Conservation (phyloP, 2,888 invertebrate genomes). For the Eurois occulta region DNA sequence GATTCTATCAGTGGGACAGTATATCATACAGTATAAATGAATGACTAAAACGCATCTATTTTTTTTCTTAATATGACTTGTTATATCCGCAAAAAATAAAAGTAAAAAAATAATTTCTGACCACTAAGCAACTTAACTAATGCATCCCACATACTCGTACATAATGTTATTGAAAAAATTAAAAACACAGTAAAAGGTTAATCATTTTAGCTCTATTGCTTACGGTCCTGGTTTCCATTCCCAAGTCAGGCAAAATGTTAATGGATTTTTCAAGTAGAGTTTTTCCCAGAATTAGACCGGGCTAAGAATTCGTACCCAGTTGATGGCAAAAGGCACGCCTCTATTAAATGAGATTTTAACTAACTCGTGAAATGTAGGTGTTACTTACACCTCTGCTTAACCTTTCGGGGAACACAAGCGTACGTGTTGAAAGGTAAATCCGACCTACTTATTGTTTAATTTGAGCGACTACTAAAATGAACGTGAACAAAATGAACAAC, state of each 20-base stretch:
- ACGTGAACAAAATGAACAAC: constrained; percentile 9
- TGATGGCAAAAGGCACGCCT: not conserved
- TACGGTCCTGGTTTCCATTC: not conserved
- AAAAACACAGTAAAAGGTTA: too few species aligned
- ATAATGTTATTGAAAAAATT: not conserved
- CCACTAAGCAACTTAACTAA: not conserved
- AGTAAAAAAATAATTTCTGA: not conserved
- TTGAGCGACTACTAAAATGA: constrained; percentile 6
- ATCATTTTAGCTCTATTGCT: not conserved
- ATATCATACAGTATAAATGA: not conserved
- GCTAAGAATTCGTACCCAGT: not conserved
- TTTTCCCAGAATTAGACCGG: not conserved
- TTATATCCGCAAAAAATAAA: not conserved
- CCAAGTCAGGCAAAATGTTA: not conserved
- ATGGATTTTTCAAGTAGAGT: not conserved
- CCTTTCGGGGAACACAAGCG: not conserved
- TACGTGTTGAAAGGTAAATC: constrained; percentile 9
- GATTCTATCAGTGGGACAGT: not conserved
- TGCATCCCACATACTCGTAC: not conserved
- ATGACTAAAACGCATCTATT: not conserved
- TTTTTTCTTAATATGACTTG: not conserved
- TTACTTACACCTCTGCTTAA: not conserved
- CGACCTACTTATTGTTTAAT: constrained; percentile 16
- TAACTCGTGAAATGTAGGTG: not conserved
- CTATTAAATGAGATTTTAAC: not conserved